Base-by-base conservation (phyloP, 2,113 vertebrate genomes). In the Hystrix cristata region DNA sequence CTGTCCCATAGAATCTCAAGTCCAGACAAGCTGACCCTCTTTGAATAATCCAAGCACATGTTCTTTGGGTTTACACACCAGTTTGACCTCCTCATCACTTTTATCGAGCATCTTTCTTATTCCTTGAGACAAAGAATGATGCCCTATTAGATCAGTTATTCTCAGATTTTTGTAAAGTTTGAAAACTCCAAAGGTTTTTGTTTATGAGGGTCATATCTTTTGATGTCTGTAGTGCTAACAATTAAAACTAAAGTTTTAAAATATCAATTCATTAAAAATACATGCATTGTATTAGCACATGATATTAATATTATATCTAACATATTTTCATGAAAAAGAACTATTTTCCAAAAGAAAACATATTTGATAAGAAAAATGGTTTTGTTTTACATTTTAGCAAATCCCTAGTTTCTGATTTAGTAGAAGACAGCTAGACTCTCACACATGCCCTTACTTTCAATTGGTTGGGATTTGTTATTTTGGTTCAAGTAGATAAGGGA, bases 341-440 rank as follows among this genome's bases (percentile, higher is more conserved):
- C 23, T 4, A 4, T 82, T 94, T 91, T 62, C 25, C 60, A 71
- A 79, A 88, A 82, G 3, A 91, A 80, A 88, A 65, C 14, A 48
- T 25, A 48, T 38, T 91, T 84, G 88, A 46, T 57, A 91, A 71
- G 34, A 38, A 90, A n/a, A 65, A 7, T 57, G 62, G 31, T 29
- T 29, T 25, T 23, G 57, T 95, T 80, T 86, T 19, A 71, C n/a
- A 64, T 59, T 93, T 93, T 87, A 65, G n/a, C 46, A 78, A 87
- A 87, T 59, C 53, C n/a, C 9, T 51, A n/a, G 27, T 55, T 4
- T 67, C 29, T 85, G 86, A 57, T 16, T 94, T 76, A 57, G 80
- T 14, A 62, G 34, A 69, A 69, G 38, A 74, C 23, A 29, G 25
- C 46, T 51, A 13, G 43, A 48, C 27, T 76, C 46, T 29, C 19